phyloP scores from a whole-genome alignment of 2,113 vertebrate species.

The Paramormyrops kingsleyae region DNA sequence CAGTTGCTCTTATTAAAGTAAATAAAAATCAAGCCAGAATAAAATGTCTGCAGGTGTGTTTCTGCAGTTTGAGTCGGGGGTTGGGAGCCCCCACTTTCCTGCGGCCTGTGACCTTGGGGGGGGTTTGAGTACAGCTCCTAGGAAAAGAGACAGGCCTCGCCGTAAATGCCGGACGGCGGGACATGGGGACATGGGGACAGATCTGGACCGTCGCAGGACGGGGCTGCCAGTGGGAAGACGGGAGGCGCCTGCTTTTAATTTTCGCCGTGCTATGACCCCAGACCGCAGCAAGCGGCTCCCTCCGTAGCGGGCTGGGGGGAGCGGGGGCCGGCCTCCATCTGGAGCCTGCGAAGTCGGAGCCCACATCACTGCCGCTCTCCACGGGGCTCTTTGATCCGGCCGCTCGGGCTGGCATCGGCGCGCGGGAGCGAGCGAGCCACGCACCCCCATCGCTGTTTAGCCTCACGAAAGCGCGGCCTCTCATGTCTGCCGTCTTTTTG shows the following conservation, averaged over 20 bases:
- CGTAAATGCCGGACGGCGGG: not conserved
- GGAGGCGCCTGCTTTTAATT: constrained; percentile 75
- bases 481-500: not conserved
- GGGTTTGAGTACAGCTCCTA: not conserved
- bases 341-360: constrained; percentile 85
- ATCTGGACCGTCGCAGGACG: not conserved
- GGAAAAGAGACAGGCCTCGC: not conserved
- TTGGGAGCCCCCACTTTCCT: not conserved
- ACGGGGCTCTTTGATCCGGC: constrained; percentile 76
- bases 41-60: constrained; percentile 7
- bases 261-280: constrained; percentile 67
- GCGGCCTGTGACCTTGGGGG: not conserved
- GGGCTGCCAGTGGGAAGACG: not conserved
- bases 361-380: constrained; percentile 85
- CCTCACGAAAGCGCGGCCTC: constrained; percentile 24
- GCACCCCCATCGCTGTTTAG: constrained; percentile 29
- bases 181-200: constrained; percentile 24
- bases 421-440: constrained; percentile 57
- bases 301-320: constrained; percentile 57
- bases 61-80: not conserved
- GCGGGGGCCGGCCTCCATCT: constrained; percentile 69
- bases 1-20: not conserved
- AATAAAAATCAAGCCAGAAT: not conserved
- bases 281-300: constrained; percentile 62
- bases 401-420: constrained; percentile 68